A percentile compares a stretch with the other conserved stretches of the same genome.
These are phyloP conservation scores for Girardinus metallicus DNA, from an alignment of 2,797 vertebrate species.

Conservation along the genomic window DNA sequence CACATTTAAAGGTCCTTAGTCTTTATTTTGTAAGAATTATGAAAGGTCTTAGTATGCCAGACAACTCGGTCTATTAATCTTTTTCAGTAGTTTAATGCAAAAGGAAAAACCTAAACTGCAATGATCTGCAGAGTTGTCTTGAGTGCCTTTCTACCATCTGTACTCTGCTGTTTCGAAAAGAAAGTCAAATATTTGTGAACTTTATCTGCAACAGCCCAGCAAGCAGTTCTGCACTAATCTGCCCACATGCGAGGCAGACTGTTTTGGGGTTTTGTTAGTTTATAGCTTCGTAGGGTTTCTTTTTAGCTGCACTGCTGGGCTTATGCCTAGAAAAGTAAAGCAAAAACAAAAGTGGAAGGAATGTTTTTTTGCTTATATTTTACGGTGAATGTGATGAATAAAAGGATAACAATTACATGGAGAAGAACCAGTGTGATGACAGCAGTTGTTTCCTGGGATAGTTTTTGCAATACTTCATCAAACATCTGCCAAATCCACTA, in stretches of 20 bases:
- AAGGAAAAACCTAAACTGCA: background rate
- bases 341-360: conserved; percentile 4
- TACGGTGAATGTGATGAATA: background rate
- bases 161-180: background rate
- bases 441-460: conserved; percentile 18
- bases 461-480: conserved; percentile 42
- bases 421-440: background rate
- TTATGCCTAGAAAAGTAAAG: conserved; percentile 13
- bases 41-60: background rate
- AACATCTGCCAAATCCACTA: conserved; percentile 31
- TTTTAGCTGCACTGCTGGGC: conserved; percentile 7
- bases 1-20: background rate
- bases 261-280: background rate
- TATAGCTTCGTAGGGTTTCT: background rate
- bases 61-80: background rate
- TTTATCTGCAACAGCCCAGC: background rate
- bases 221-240: conserved; percentile 8
- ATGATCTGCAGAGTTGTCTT: background rate
- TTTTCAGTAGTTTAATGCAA: background rate
- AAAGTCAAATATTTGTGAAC: conserved; percentile 4
- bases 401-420: background rate
- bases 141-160: background rate
- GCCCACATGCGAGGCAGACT: conserved; percentile 1
- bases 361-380: background rate
- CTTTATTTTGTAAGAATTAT: background rate